Percentiles rank a stretch among this genome's conserved stretches.
Conservation (phyloP, 2,113 vertebrate species). For the Malaclemys terrapin region DNA sequence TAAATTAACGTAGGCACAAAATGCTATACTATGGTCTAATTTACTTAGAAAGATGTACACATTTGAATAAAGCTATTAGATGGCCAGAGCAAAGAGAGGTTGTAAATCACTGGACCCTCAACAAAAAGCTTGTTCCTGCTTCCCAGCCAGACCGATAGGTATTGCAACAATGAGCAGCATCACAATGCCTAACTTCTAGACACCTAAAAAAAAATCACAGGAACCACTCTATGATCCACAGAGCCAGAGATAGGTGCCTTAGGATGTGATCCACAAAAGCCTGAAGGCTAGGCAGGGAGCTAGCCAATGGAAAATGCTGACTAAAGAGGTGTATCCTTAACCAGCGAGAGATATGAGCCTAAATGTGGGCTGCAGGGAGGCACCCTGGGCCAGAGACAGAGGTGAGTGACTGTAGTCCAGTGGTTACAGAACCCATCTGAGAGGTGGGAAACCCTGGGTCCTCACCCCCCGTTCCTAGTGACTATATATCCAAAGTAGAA, state of each 20-base stretch:
- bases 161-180: not conserved
- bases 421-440: too few species aligned
- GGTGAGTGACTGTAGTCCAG: too few species aligned
- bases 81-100: not conserved
- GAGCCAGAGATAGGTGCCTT: not conserved
- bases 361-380: not conserved
- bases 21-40: not conserved
- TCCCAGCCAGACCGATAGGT: not conserved
- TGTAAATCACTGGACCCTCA: not conserved
- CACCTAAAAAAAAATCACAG: not conserved
- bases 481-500: too few species aligned
- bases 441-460: not conserved
- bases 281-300: not conserved
- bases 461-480: not conserved
- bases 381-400: not conserved
- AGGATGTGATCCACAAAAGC: not conserved
- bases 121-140: not conserved
- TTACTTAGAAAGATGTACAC: not conserved
- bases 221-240: not conserved
- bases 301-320: not conserved
- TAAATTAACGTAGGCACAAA: not conserved
- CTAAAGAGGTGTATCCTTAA: not conserved
- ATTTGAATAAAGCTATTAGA: not conserved
- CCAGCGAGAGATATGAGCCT: not conserved
- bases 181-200: too few species aligned